Percentiles rank a stretch among this genome's conserved stretches.
Evolutionary conservation across 2,797 vertebrate species (phyloP).

Genomic region (Aldrovandia affinis): DNA sequence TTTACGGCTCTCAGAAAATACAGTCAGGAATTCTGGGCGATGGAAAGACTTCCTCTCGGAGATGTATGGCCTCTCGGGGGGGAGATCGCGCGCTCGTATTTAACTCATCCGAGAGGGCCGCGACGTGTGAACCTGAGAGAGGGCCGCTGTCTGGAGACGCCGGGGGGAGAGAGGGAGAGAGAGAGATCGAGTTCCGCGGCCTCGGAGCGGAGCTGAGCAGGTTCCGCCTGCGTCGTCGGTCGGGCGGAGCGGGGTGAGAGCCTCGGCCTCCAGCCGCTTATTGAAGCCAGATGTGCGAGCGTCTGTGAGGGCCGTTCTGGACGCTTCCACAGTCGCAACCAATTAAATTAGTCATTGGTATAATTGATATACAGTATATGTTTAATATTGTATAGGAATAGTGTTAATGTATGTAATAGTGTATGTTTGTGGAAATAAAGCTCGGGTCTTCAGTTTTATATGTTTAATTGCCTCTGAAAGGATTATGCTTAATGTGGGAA

Average conservation of each 20-base stretch:
- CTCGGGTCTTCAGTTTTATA: too few species aligned
- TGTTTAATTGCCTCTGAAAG: too few species aligned
- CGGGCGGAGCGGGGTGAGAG: background rate
- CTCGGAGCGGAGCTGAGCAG: background rate
- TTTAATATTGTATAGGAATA: too few species aligned
- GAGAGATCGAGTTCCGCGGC: background rate
- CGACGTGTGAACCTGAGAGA: conserved; percentile 3
- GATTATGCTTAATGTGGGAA: too few species aligned
- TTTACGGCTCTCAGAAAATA: conserved; percentile 34
- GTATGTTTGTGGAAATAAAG: too few species aligned
- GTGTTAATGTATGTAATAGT: too few species aligned
- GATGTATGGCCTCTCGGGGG: conserved; percentile 10
- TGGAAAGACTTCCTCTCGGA: conserved; percentile 29
- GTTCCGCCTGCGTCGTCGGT: background rate
- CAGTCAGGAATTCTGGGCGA: conserved; percentile 33
- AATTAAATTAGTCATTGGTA: background rate
- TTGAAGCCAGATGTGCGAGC: background rate
- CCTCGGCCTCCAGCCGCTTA: background rate
- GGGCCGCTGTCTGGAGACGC: background rate
- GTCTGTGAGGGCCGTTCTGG: background rate
- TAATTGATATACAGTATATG: too few species aligned
- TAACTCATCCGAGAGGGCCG: conserved; percentile 19
- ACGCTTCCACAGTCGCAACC: background rate
- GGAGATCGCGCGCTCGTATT: background rate
- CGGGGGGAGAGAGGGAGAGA: background rate